Evolutionary conservation across 2,888 invertebrate species (phyloP).

Genomic region (Xanthorhoe designata): DNA sequence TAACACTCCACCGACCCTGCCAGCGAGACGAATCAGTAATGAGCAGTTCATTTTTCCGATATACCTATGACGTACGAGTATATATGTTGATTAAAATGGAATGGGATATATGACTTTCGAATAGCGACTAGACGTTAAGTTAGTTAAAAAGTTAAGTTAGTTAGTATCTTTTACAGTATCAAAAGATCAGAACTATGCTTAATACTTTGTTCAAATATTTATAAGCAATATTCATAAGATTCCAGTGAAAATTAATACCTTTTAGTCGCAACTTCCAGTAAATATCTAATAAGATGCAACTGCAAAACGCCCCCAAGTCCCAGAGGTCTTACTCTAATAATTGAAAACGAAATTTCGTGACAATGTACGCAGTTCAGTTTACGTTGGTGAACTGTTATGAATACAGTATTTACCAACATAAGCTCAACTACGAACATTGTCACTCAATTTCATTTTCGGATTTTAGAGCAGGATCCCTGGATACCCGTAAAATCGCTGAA

Average conservation of each 20-base stretch:
- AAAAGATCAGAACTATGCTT: not conserved
- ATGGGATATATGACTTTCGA: not conserved
- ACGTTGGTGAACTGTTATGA: too few relatives aligned
- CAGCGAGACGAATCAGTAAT: constrained; percentile 41
- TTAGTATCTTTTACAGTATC: not conserved
- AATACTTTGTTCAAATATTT: constrained; percentile 6
- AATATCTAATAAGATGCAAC: constrained; percentile 56
- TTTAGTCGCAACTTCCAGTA: constrained; percentile 4
- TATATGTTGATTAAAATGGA: not conserved
- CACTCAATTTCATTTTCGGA: too few relatives aligned
- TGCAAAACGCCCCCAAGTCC: constrained; percentile 45
- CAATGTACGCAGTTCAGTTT: too few relatives aligned
- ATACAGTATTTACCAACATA: too few relatives aligned
- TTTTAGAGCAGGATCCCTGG: constrained; percentile 6
- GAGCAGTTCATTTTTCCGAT: constrained; percentile 18
- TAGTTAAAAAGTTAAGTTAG: too few relatives aligned
- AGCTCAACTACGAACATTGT: too few relatives aligned
- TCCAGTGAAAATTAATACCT: constrained; percentile 10
- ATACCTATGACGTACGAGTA: not conserved
- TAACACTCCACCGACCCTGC: constrained; percentile 55
- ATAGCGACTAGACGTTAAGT: not conserved
- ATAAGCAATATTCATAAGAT: constrained; percentile 8
- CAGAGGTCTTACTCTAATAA: constrained; percentile 1
- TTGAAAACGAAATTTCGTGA: too few relatives aligned
- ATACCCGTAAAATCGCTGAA: constrained; percentile 59